phyloP scores from a whole-genome alignment of 37 sponge, comb jelly and placozoan genomes.

The Chondrilla cf. caribensis region DNA sequence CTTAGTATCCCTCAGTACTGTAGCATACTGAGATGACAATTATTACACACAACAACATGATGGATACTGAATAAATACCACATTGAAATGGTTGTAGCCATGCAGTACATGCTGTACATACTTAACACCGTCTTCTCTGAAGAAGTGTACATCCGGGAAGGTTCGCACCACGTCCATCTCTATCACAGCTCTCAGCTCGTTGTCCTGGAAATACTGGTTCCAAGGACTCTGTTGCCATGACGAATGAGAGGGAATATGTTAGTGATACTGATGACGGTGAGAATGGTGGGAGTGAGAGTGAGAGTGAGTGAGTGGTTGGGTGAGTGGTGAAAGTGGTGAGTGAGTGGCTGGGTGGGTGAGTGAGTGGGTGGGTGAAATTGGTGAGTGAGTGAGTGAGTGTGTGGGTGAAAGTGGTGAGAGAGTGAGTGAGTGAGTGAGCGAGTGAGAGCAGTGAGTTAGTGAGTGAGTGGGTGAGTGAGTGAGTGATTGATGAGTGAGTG shows the following conservation, averaged over 20 bases:
- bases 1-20: too few species aligned
- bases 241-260: background rate
- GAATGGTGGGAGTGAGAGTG: background rate
- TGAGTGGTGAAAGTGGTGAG: background rate
- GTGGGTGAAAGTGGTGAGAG: background rate
- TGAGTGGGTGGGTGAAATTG: background rate
- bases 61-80: too few species aligned
- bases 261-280: background rate
- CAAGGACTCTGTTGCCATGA: slow-evolving; percentile 93
- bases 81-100: too few species aligned
- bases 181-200: slow-evolving; percentile 68
- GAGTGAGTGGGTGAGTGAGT: too few species aligned
- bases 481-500: too few species aligned
- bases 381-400: too few species aligned
- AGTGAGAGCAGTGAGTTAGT: too few species aligned
- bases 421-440: background rate
- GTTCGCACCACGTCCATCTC: slow-evolving; percentile 88
- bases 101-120: too few species aligned
- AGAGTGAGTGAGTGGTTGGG: background rate
- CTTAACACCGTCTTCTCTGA: slow-evolving; percentile 52
- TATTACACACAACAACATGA: too few species aligned
- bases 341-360: background rate
- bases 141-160: slow-evolving; percentile 77
- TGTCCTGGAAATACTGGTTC: slow-evolving; percentile 89
- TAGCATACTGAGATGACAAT: too few species aligned